Conservation (phyloP, 92 coral and sea anemone genomes). For the Heteractis magnifica region DNA sequence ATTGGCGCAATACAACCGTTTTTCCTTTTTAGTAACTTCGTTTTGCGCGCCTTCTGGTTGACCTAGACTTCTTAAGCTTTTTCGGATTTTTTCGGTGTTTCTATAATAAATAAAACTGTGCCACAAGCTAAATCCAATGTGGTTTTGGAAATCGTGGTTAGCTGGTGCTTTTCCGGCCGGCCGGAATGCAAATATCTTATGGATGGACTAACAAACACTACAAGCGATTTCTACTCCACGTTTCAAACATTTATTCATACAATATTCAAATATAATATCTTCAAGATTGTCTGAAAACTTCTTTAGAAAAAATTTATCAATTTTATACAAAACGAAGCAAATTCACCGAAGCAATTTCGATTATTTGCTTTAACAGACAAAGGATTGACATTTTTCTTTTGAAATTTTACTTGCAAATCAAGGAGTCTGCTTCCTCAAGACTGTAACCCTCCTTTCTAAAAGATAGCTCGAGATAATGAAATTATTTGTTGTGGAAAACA, state of each 20-base stretch:
- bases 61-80: not conserved
- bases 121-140: not conserved
- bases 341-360: not conserved
- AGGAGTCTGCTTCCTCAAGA: not conserved
- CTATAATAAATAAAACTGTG: not conserved
- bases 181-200: constrained; percentile 7
- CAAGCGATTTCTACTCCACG: not conserved
- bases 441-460: not conserved
- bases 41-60: not conserved
- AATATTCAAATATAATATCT: not conserved
- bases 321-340: constrained; percentile 5
- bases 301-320: not conserved
- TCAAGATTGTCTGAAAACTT: not conserved
- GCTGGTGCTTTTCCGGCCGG: constrained; percentile 10
- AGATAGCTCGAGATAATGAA: not conserved
- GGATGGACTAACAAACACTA: not conserved
- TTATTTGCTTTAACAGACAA: not conserved
- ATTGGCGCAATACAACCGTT: not conserved
- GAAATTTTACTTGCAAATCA: constrained; percentile 17
- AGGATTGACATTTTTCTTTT: not conserved
- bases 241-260: not conserved
- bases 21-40: not conserved
- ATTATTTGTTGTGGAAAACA: not conserved
- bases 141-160: constrained; percentile 1
- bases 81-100: not conserved